A percentile compares a stretch with the other conserved stretches of the same genome.
phyloP scores from a whole-genome alignment of 2,888 invertebrate genomes.

The Hedya salicella region DNA sequence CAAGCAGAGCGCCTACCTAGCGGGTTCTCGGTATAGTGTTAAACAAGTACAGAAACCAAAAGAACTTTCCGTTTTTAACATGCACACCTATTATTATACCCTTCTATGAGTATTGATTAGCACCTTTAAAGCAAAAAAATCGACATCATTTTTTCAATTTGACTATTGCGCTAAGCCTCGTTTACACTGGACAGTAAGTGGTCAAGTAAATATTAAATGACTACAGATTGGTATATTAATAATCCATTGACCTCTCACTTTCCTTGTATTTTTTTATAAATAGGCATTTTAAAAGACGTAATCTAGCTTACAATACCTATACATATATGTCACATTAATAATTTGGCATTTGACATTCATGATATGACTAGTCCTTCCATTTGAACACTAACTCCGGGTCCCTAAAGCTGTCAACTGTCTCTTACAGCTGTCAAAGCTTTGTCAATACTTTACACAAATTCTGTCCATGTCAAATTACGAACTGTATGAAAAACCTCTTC shows the following conservation, averaged over 20 bases:
- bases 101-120: too few species aligned
- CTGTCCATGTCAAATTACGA: background rate
- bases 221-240: background rate
- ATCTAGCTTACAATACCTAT: constrained; percentile 49
- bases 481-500: background rate
- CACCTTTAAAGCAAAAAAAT: too few species aligned
- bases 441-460: background rate
- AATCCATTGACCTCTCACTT: constrained; percentile 3
- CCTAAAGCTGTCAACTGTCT: constrained; percentile 2
- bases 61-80: too few species aligned
- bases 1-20: too few species aligned
- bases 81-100: too few species aligned
- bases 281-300: constrained; percentile 45
- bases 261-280: constrained; percentile 11
- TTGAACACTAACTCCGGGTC: constrained; percentile 43
- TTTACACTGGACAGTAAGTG: constrained; percentile 21
- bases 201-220: constrained; percentile 5
- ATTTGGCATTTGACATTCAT: constrained; percentile 67
- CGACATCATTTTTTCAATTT: background rate
- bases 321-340: constrained; percentile 56
- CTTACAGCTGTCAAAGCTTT: constrained; percentile 4
- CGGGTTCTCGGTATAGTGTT: too few species aligned
- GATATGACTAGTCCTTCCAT: constrained; percentile 52
- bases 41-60: too few species aligned
- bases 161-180: constrained; percentile 23